A percentile compares a stretch with the other conserved stretches of the same genome.
phyloP scores from a whole-genome alignment of 2,113 vertebrate species.

The Neogobius melanostomus region DNA sequence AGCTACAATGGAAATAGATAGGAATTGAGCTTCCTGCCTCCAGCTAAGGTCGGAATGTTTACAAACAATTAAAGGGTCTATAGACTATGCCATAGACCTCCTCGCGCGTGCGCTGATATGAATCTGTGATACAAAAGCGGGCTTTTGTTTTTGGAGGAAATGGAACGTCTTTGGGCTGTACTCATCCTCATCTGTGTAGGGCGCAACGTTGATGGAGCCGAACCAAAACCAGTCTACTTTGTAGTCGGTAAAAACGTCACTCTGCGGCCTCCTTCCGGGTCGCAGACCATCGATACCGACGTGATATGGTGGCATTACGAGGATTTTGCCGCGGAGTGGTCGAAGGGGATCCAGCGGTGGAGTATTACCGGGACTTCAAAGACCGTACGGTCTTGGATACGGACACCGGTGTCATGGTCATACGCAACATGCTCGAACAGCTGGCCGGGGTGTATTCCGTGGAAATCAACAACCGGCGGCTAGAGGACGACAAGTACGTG shows the following conservation, averaged over 20 bases:
- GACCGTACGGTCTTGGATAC: accelerated
- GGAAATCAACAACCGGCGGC: slow-evolving; percentile 16
- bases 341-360: accelerated
- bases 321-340: not conserved
- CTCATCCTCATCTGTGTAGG: not conserved
- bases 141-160: not conserved
- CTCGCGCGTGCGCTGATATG: not conserved
- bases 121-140: not conserved
- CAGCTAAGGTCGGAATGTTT: no score
- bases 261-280: accelerated
- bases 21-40: no score
- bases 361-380: accelerated
- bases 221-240: accelerated
- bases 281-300: accelerated
- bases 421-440: accelerated
- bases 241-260: accelerated
- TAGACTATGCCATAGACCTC: no score
- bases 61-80: no score
- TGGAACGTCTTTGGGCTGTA: accelerated
- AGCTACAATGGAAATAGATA: no score
- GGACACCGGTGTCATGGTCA: accelerated
- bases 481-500: accelerated
- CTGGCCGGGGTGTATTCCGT: not conserved
- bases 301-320: slow-evolving; percentile 8
- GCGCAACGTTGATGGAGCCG: accelerated